These are phyloP conservation scores for Athene cunicularia DNA, from an alignment of 2,113 vertebrate genomes.

Conservation along the genomic window DNA sequence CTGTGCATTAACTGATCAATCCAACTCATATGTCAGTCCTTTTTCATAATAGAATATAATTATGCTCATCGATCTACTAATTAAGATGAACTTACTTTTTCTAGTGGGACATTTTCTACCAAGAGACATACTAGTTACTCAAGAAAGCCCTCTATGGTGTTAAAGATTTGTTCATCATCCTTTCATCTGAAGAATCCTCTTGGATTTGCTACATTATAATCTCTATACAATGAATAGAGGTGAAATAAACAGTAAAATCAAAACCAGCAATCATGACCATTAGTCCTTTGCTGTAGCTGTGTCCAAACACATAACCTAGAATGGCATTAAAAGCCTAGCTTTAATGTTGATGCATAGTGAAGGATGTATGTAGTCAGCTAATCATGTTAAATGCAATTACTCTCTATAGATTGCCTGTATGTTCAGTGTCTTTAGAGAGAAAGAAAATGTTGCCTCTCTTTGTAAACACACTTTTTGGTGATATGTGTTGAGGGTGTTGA, in stretches of 20 bases:
- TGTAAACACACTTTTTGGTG: not conserved
- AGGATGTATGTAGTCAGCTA: not conserved
- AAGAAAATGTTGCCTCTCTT: not conserved
- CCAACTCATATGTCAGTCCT: not conserved
- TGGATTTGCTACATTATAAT: not conserved
- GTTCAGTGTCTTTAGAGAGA: not conserved
- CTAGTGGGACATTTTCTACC: not conserved
- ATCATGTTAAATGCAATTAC: not conserved
- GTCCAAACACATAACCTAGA: not conserved
- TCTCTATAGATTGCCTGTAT: not conserved
- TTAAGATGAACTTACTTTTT: not conserved
- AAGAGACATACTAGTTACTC: not conserved
- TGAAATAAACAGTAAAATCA: not conserved
- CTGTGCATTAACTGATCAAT: not conserved
- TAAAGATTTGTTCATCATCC: not conserved
- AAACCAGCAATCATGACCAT: not conserved
- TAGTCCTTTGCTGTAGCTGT: not conserved
- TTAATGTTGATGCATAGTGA: not conserved
- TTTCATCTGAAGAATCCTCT: not conserved
- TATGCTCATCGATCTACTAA: not conserved
- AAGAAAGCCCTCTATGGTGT: not conserved
- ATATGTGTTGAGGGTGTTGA: not conserved
- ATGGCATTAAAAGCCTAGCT: not conserved
- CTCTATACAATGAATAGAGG: not conserved
- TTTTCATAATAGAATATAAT: not conserved